Evolutionary conservation across 2,888 invertebrate genomes (phyloP), one percentile per base, ranked within the genome.

Genomic region (Morpho achilles): DNA sequence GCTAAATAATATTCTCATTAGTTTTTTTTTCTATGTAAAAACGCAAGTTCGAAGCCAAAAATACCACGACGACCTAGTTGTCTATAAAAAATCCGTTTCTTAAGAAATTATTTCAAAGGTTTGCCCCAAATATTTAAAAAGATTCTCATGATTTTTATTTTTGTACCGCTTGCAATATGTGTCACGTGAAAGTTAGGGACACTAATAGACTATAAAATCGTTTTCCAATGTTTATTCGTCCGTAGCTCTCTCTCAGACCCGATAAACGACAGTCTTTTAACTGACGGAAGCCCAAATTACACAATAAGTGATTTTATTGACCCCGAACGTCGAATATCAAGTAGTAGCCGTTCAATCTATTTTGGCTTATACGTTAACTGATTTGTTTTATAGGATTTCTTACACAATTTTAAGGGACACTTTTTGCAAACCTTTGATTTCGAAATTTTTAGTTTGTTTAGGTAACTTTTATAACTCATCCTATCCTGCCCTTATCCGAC

Each of bases 171-270:
- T 76, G 65, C 56, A 62, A 65, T 62, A 67, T 69, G 65, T 77
- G 80, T 77, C 77, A 71, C 74, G 76, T 75, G 73, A 79, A 80
- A 79, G 75, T 76, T 70, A 70, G 64, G 69, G 65, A 71, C 69
- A 67, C 60, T 50, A 32, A 32, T 32, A 32, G 32, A 32, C 32
- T 32, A 32, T 32, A 32, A 32, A 32, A 32, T 32, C 32, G 32
- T 32, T 32, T 32, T 32, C 32, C 32, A 32, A 5, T 32, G 32
- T 32, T 32, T 32, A 32, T 32, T 32, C 32, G 5, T 5, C 4
- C 32, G 32, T 5, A 32, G 32, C 32, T 32, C 32, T 32, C 5
- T 32, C 32, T 32, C 32, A 32, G 32, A 32, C 79, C 72, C 43
- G 39, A 43, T 39, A 82, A 76, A 74, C 79, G 74, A 72, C 70